These are phyloP conservation scores for Pseudochromis fuscus DNA, from an alignment of 2,797 vertebrate species.

Conservation along the genomic window DNA sequence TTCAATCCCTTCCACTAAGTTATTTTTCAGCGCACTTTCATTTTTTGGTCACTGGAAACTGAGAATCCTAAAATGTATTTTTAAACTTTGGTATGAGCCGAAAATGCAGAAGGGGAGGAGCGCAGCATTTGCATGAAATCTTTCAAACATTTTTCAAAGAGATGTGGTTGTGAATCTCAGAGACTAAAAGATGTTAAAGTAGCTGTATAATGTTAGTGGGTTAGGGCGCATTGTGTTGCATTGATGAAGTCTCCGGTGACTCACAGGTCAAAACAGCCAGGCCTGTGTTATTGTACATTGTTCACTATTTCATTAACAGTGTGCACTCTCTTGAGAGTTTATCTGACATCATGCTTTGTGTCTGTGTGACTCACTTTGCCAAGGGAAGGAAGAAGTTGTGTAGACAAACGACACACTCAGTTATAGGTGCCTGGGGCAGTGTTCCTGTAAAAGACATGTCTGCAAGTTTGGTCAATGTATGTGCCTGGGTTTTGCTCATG, in stretches of 20 bases:
- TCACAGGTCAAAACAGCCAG: slow-evolving; percentile 68
- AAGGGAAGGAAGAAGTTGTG: slow-evolving; percentile 78
- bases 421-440: slow-evolving; percentile 74
- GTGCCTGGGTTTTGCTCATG: slow-evolving; percentile 70
- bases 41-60: slow-evolving; percentile 83
- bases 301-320: slow-evolving; percentile 75
- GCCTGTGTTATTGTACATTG: slow-evolving; percentile 78
- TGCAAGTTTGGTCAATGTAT: slow-evolving; percentile 76
- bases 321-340: slow-evolving; percentile 70
- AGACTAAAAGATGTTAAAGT: slow-evolving; percentile 11
- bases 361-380: slow-evolving; percentile 78
- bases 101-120: slow-evolving; percentile 75
- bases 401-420: slow-evolving; percentile 65
- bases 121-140: slow-evolving; percentile 75
- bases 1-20: slow-evolving; percentile 41
- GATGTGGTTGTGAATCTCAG: slow-evolving; percentile 43
- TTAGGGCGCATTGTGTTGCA: slow-evolving; percentile 20
- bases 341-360: slow-evolving; percentile 81
- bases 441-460: slow-evolving; percentile 73
- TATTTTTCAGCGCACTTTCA: slow-evolving; percentile 74
- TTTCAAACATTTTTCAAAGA: slow-evolving; percentile 61
- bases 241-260: slow-evolving; percentile 63
- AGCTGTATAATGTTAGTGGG: slow-evolving; percentile 17
- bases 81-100: slow-evolving; percentile 64
- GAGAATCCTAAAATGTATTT: slow-evolving; percentile 82